phyloP scores from a whole-genome alignment of 2,888 invertebrate species.

The Antheraea yamamai region DNA sequence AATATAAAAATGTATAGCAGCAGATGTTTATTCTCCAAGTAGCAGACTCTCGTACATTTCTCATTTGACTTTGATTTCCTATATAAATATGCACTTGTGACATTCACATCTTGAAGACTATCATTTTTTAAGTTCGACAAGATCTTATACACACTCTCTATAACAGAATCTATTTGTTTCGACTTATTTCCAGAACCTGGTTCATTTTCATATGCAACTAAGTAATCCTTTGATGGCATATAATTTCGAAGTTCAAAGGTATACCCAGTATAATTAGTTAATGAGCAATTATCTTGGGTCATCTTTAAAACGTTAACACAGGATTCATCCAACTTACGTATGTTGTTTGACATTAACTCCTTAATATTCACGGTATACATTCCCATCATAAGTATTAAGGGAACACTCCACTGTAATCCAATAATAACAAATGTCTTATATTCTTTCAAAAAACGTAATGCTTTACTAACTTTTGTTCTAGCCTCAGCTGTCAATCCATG shows the following conservation, averaged over 20 bases:
- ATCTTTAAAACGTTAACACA: slow-evolving; percentile 64
- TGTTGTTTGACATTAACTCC: slow-evolving; percentile 38
- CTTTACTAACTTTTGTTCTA: not conserved
- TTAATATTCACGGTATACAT: slow-evolving; percentile 66
- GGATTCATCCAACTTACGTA: slow-evolving; percentile 43
- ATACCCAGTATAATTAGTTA: slow-evolving; percentile 34
- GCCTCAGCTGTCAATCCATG: slow-evolving; percentile 31
- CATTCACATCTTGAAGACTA: slow-evolving; percentile 43
- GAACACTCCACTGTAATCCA: slow-evolving; percentile 65
- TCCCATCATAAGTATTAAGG: slow-evolving; percentile 57
- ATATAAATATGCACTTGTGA: slow-evolving; percentile 44
- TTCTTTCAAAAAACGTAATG: slow-evolving; percentile 41
- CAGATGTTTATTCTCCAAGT: slow-evolving; percentile 62
- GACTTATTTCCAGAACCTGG: slow-evolving; percentile 40
- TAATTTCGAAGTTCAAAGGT: slow-evolving; percentile 50
- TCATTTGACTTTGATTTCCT: slow-evolving; percentile 48
- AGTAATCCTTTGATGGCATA: slow-evolving; percentile 47
- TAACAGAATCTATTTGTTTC: slow-evolving; percentile 48
- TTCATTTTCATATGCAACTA: slow-evolving; percentile 52
- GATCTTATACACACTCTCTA: slow-evolving; percentile 62
- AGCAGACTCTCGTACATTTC: slow-evolving; percentile 68
- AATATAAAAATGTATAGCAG: slow-evolving; percentile 65
- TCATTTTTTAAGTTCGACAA: slow-evolving; percentile 55
- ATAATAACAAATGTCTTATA: slow-evolving; percentile 62
- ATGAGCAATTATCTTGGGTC: slow-evolving; percentile 49